phyloP scores from a whole-genome alignment of 2,113 vertebrate genomes.

The Istiophorus platypterus region DNA sequence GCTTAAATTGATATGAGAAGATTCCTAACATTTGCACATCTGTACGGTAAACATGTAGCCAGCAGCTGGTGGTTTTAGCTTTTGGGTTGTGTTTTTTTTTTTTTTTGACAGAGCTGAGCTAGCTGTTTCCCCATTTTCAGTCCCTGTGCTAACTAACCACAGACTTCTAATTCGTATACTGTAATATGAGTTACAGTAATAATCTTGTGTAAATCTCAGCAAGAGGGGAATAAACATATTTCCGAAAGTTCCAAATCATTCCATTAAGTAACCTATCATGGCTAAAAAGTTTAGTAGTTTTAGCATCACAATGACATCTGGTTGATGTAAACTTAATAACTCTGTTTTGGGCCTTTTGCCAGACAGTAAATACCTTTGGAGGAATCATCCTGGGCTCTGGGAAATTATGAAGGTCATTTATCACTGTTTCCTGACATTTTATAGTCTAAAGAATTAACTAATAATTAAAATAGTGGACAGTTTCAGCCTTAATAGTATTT shows the following conservation, averaged over 20 bases:
- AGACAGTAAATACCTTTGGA: neutral
- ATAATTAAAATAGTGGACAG: neutral
- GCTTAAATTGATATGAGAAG: neutral
- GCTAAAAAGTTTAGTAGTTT: neutral
- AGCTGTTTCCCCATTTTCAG: neutral
- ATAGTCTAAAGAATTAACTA: neutral
- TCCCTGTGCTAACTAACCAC: neutral
- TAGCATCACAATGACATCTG: neutral
- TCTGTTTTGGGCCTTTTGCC: too few species aligned
- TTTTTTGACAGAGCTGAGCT: neutral
- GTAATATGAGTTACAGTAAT: neutral
- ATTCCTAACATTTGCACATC: neutral
- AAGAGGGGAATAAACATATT: neutral
- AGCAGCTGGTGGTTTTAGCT: neutral
- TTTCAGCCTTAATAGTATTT: neutral
- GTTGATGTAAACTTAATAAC: neutral
- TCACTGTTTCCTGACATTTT: neutral
- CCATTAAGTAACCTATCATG: neutral
- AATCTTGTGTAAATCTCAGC: neutral
- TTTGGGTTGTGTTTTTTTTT: neutral
- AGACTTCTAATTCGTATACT: neutral
- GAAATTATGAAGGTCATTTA: neutral
- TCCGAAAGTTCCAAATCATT: neutral
- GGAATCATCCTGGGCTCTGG: too few species aligned
- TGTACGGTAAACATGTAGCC: neutral